These are phyloP conservation scores for Palythoa caribaeorum DNA, from an alignment of 92 coral and sea anemone genomes.

Conservation along the genomic window DNA sequence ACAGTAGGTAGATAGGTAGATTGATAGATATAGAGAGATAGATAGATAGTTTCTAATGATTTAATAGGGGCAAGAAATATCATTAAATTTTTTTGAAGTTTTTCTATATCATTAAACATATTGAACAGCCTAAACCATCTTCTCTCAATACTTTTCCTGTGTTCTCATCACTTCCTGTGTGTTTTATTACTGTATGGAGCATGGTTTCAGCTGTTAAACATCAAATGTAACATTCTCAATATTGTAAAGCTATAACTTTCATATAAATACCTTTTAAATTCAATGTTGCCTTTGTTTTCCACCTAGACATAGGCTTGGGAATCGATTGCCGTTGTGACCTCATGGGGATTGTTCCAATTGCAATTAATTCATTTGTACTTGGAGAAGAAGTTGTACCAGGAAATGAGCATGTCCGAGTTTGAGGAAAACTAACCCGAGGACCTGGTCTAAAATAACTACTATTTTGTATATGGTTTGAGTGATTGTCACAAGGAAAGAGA, in stretches of 20 bases:
- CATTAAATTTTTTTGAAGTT: too few species aligned
- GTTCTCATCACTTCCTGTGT: too few species aligned
- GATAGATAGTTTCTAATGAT: too few species aligned
- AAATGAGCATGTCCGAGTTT: conserved; percentile 76
- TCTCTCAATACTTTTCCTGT: too few species aligned
- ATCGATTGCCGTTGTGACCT: conserved; percentile 85
- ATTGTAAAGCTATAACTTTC: neutral
- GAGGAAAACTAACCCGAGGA: conserved; percentile 76
- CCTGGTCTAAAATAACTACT: conserved; percentile 73
- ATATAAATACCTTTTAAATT: conserved; percentile 77
- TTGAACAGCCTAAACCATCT: too few species aligned
- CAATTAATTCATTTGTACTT: conserved; percentile 80
- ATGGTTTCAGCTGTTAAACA: too few species aligned
- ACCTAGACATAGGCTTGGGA: conserved; percentile 85
- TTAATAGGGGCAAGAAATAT: too few species aligned
- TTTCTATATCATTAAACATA: too few species aligned
- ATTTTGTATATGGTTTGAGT: conserved; percentile 46
- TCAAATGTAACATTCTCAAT: too few species aligned
- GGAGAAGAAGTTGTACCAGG: conserved; percentile 67
- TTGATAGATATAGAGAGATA: too few species aligned
- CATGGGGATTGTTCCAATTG: conserved; percentile 91
- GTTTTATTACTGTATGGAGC: too few species aligned
- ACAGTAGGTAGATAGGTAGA: too few species aligned
- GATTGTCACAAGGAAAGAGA: conserved; percentile 61
- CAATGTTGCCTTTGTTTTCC: conserved; percentile 90